Evolutionary conservation across 2,888 invertebrate genomes (phyloP).

Genomic region (Andrena camellia): DNA sequence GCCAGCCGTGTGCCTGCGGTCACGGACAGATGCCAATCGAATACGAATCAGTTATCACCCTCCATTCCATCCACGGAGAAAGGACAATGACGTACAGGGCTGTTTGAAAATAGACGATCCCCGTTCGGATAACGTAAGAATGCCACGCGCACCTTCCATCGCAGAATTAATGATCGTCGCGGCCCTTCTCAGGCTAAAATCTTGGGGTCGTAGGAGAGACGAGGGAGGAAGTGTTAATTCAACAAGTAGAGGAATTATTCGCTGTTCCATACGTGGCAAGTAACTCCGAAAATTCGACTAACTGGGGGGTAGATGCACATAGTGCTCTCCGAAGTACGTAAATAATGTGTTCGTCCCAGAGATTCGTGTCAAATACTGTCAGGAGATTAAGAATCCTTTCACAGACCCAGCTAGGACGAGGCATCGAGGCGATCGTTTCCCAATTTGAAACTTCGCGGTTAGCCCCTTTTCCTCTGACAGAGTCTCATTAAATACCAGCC

Average conservation of each 20-base stretch:
- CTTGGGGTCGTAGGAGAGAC: background rate
- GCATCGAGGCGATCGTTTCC: constrained; percentile 23
- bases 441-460: background rate
- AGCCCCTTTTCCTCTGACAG: constrained; percentile 34
- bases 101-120: background rate
- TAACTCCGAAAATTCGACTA: background rate
- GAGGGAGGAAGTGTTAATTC: constrained; percentile 55
- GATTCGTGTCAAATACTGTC: background rate
- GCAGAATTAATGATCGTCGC: constrained; percentile 29
- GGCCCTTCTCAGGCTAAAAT: background rate
- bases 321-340: background rate
- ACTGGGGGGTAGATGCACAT: background rate
- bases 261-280: background rate
- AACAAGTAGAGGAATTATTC: constrained; percentile 63
- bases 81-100: background rate
- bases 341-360: background rate
- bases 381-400: background rate
- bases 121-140: background rate
- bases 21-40: constrained; percentile 7
- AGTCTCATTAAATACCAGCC: constrained; percentile 73
- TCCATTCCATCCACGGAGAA: background rate
- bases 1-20: background rate
- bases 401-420: too few species aligned
- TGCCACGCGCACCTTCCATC: background rate
- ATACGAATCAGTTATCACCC: background rate